Percentiles rank a stretch among this genome's conserved stretches.
These are phyloP conservation scores for Drosophila parvula DNA, from an alignment of 1,140 invertebrate genomes.

Conservation along the genomic window DNA sequence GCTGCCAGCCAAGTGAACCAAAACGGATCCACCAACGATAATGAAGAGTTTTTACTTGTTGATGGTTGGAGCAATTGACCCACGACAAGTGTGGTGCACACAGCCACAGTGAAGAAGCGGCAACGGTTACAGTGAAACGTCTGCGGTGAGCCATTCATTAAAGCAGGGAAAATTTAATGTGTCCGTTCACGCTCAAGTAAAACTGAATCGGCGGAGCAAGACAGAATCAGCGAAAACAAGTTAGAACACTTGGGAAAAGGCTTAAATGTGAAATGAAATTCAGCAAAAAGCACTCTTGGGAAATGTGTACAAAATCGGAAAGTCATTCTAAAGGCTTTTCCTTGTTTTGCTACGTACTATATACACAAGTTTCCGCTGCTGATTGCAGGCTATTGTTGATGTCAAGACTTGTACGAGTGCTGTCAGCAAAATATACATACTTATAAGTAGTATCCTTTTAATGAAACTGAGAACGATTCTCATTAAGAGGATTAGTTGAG, in stretches of 20 bases:
- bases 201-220: constrained; percentile 73
- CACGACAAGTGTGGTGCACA: constrained; percentile 53
- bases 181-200: constrained; percentile 80
- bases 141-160: constrained; percentile 65
- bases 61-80: constrained; percentile 56
- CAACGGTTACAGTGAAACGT: constrained; percentile 24
- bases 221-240: constrained; percentile 53
- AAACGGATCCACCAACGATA: constrained; percentile 58
- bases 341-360: neutral
- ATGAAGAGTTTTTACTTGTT: constrained; percentile 80
- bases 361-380: neutral
- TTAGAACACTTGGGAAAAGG: constrained; percentile 52
- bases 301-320: neutral
- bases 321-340: neutral
- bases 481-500: too few species aligned
- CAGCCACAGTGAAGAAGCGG: constrained; percentile 28
- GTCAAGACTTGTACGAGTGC: neutral
- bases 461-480: neutral
- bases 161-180: constrained; percentile 77
- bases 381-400: neutral
- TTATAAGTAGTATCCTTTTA: neutral
- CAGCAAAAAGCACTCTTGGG: constrained; percentile 1
- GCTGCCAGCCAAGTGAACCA: constrained; percentile 63
- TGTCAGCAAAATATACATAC: neutral
- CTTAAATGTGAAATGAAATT: neutral